Conservation (phyloP, 2,797 vertebrate species). For the Phoebastria nigripes region DNA sequence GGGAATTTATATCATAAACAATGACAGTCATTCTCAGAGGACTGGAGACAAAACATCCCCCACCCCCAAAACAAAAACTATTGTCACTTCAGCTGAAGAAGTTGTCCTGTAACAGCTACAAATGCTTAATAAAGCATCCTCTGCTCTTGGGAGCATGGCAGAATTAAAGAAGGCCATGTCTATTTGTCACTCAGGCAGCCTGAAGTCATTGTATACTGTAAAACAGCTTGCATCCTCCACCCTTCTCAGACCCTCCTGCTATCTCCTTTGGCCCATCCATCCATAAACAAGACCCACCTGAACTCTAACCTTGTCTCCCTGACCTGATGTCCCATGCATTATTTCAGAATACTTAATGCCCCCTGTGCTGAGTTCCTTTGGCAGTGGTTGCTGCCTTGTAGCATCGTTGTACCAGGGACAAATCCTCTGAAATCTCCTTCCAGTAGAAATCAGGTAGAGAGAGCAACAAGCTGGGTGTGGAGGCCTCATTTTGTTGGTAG, state of each 20-base stretch:
- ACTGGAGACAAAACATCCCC: background rate
- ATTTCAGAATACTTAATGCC: background rate
- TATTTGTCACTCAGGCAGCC: background rate
- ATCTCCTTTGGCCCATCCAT: background rate
- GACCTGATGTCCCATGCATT: background rate
- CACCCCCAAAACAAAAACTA: background rate
- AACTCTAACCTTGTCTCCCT: background rate
- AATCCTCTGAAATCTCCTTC: background rate
- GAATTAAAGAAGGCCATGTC: background rate
- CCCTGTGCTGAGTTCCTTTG: background rate
- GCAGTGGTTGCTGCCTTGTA: background rate
- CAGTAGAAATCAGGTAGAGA: background rate
- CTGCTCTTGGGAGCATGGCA: background rate
- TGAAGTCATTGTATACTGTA: background rate
- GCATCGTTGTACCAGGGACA: background rate
- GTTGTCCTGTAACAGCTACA: background rate
- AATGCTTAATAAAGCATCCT: background rate
- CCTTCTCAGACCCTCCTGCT: background rate
- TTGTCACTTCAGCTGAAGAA: background rate
- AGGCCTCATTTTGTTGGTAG: background rate
- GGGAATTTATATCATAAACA: background rate
- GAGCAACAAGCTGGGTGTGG: fast-evolving
- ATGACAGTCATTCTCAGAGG: background rate
- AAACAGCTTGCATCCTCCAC: background rate
- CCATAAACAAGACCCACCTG: background rate